Percentiles rank a stretch among this genome's conserved stretches.
phyloP scores from a whole-genome alignment of 2,888 invertebrate species.

The Folsomia manolachei region DNA sequence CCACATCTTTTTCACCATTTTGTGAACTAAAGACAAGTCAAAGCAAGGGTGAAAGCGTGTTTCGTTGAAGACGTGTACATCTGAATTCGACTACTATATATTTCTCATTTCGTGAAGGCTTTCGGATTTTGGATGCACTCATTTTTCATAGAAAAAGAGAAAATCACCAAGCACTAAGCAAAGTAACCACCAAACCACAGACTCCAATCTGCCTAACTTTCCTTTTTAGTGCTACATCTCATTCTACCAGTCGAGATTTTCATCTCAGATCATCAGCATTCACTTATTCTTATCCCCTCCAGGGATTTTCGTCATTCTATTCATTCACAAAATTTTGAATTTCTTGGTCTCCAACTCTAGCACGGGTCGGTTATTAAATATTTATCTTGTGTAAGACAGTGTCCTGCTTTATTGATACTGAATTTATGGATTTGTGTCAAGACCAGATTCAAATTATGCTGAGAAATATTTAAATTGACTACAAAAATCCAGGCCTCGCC shows the following conservation, averaged over 20 bases:
- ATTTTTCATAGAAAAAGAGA: neutral
- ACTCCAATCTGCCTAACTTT: neutral
- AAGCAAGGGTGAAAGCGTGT: constrained; percentile 4
- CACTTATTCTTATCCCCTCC: neutral
- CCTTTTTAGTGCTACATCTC: neutral
- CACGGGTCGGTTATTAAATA: too few species aligned
- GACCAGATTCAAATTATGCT: too few species aligned
- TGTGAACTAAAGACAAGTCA: neutral
- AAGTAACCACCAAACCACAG: too few species aligned
- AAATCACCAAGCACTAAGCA: neutral
- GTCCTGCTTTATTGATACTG: too few species aligned
- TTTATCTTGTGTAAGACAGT: too few species aligned
- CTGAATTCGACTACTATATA: too few species aligned
- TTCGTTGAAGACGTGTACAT: too few species aligned
- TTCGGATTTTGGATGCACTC: neutral
- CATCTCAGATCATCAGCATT: constrained; percentile 3
- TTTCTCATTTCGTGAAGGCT: too few species aligned
- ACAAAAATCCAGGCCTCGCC: too few species aligned
- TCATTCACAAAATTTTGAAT: neutral
- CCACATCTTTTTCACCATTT: neutral
- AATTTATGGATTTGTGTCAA: too few species aligned
- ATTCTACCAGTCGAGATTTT: neutral
- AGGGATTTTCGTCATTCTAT: neutral
- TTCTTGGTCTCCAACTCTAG: too few species aligned
- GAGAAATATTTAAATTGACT: too few species aligned